A percentile compares a stretch with the other conserved stretches of the same genome.
These are phyloP conservation scores for Ariopsis seemanni DNA, from an alignment of 2,113 vertebrate species.

Conservation along the genomic window DNA sequence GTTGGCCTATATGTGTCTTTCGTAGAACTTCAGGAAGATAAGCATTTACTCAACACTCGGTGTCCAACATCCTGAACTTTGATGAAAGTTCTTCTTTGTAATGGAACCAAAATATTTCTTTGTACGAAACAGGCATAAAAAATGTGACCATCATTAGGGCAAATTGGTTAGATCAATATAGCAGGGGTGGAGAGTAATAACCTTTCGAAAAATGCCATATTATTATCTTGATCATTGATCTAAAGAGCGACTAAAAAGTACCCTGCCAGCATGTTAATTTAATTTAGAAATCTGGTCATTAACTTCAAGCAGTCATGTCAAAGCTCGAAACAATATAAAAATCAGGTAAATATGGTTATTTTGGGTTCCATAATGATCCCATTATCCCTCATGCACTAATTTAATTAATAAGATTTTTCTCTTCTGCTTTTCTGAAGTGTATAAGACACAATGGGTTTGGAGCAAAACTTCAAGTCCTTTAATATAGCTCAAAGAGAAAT, in stretches of 20 bases:
- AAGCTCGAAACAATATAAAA: constrained; percentile 18
- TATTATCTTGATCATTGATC: constrained; percentile 45
- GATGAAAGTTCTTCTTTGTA: not conserved
- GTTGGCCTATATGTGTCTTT: not conserved
- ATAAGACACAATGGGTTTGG: not conserved
- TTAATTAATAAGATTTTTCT: not conserved
- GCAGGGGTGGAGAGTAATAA: constrained; percentile 28
- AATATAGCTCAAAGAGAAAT: not conserved
- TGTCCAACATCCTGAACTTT: not conserved
- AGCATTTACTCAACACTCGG: not conserved
- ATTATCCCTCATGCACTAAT: not conserved
- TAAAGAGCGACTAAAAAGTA: constrained; percentile 53
- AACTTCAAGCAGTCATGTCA: constrained; percentile 47
- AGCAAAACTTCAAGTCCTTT: not conserved
- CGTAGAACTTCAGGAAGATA: not conserved
- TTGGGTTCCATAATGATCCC: not conserved
- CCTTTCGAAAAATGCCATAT: constrained; percentile 46
- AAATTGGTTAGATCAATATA: constrained; percentile 35
- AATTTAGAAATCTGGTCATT: constrained; percentile 53
- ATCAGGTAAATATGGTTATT: not conserved
- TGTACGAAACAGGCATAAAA: not conserved
- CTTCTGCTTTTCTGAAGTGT: not conserved
- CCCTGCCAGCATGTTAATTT: constrained; percentile 51
- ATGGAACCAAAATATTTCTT: constrained; percentile 21
- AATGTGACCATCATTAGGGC: constrained; percentile 18